A percentile compares a stretch with the other conserved stretches of the same genome.
phyloP scores from a whole-genome alignment of 2,888 invertebrate species.

The Mallateleia sp. region DNA sequence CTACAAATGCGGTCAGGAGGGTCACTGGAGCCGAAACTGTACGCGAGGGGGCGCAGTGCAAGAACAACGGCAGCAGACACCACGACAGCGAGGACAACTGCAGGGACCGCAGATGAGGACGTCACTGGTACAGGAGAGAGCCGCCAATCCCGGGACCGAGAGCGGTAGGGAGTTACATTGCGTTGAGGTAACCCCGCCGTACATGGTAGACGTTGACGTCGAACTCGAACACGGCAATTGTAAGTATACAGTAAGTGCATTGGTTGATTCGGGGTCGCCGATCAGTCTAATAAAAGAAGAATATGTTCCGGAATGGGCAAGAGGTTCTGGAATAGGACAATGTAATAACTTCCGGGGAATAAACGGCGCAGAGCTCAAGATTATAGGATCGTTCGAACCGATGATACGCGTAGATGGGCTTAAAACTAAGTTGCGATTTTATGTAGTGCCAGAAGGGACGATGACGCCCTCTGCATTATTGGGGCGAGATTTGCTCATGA shows the following conservation, averaged over 20 bases:
- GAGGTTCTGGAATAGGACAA: neutral
- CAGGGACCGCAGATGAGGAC: too few relatives aligned
- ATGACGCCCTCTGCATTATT: neutral
- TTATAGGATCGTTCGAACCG: neutral
- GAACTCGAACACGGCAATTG: neutral
- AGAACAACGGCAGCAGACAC: too few relatives aligned
- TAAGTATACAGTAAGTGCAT: too few relatives aligned
- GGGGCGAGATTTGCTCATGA: neutral
- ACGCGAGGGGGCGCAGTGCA: too few relatives aligned
- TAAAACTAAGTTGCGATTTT: neutral
- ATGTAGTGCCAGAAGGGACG: neutral
- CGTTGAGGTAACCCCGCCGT: neutral
- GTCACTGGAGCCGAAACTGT: too few relatives aligned
- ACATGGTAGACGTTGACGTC: neutral
- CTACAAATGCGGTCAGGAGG: too few relatives aligned
- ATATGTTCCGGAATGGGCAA: neutral
- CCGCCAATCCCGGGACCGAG: neutral
- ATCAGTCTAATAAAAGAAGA: neutral
- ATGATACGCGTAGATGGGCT: neutral
- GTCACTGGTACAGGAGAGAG: neutral
- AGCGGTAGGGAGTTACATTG: neutral
- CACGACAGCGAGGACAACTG: too few relatives aligned
- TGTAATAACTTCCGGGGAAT: neutral
- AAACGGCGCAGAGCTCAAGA: neutral
- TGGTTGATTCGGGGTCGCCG: neutral